phyloP scores from a whole-genome alignment of 2,888 invertebrate genomes.

The Drosophila picticornis region DNA sequence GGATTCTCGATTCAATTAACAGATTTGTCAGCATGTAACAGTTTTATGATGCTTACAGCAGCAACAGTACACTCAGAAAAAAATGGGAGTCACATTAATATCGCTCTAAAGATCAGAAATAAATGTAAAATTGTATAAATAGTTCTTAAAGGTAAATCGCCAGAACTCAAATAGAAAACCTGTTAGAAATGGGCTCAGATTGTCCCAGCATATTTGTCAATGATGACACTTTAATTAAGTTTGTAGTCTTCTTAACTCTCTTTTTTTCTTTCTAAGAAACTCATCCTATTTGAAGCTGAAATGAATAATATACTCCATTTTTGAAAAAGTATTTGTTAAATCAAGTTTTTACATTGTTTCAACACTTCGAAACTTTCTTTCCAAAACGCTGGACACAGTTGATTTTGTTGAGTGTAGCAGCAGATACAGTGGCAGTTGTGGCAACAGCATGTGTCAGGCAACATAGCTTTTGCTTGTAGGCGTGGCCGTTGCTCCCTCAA shows the following conservation, averaged over 20 bases:
- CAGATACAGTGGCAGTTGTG: constrained; percentile 11
- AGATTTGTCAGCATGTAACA: constrained; percentile 82
- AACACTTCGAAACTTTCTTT: neutral
- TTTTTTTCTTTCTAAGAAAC: neutral
- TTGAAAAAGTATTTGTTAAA: neutral
- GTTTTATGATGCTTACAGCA: constrained; percentile 70
- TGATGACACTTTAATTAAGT: neutral
- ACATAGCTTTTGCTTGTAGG: constrained; percentile 33
- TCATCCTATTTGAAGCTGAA: neutral
- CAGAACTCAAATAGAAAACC: neutral
- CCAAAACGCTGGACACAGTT: too few relatives aligned
- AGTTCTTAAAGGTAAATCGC: neutral
- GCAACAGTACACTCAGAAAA: neutral
- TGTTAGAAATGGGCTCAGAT: neutral
- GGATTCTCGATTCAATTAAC: constrained; percentile 85
- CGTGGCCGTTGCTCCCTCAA: constrained; percentile 46
- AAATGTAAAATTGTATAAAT: neutral
- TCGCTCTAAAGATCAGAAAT: neutral
- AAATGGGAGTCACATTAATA: neutral
- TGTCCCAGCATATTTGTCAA: neutral
- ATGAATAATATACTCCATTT: neutral
- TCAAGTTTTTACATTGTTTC: neutral
- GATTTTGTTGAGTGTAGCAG: constrained; percentile 6
- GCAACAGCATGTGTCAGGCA: constrained; percentile 1
- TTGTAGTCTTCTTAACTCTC: neutral